Conservation (phyloP, 2,797 vertebrate species). For the Danio choprae region DNA sequence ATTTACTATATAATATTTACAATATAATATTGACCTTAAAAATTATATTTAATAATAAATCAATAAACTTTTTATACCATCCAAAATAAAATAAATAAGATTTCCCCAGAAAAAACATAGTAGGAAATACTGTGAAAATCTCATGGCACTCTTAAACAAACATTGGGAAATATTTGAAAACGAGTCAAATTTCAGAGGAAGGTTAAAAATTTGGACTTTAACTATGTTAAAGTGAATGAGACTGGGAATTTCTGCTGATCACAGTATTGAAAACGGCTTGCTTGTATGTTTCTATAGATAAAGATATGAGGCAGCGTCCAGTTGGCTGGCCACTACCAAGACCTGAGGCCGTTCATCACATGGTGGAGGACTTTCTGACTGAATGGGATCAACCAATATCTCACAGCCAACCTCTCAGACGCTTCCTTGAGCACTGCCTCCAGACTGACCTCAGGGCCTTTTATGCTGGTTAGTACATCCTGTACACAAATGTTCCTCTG, state of each 20-base stretch:
- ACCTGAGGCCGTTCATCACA: slow-evolving; percentile 89
- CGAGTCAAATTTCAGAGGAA: no score
- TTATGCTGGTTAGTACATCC: slow-evolving; percentile 85
- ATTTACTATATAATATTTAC: no score
- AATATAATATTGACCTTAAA: no score
- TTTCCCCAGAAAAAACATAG: no score
- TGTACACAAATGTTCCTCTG: neutral
- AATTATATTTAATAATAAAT: no score
- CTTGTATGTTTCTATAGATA: slow-evolving; percentile 73
- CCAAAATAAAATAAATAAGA: no score
- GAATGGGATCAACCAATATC: slow-evolving; percentile 91
- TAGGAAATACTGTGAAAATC: no score
- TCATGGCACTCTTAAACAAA: no score
- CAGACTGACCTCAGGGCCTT: slow-evolving; percentile 89
- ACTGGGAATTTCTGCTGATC: neutral
- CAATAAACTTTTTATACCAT: no score
- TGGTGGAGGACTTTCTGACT: slow-evolving; percentile 95
- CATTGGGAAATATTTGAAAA: no score
- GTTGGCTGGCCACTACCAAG: slow-evolving; percentile 87
- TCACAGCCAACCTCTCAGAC: slow-evolving; percentile 91
- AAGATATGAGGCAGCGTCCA: slow-evolving; percentile 85
- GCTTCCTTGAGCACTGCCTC: slow-evolving; percentile 93
- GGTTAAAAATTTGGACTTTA: no score
- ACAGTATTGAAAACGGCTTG: neutral
- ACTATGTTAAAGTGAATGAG: neutral